Base-by-base conservation (phyloP, 2,888 invertebrate species). In the Watsonalla binaria region DNA sequence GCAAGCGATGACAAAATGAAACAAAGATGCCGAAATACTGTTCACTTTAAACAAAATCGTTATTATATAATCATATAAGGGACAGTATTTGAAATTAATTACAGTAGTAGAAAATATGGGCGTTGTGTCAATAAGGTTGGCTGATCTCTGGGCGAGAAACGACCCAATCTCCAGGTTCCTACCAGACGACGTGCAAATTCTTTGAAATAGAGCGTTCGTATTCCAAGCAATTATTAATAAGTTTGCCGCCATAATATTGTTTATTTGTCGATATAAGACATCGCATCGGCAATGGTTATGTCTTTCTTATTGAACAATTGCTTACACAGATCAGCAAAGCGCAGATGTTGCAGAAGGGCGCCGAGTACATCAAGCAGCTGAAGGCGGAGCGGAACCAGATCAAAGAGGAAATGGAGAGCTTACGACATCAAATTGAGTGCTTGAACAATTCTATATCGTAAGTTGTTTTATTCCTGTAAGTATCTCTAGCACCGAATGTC, bases 311-410 rank as follows among this genome's bases (percentile, higher is more conserved):
- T 76, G 72, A 24, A 45, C 7, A 51, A 35, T 24, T 48, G 6
- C 45, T 33, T 56, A 70, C 84, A 47, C 76, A 95, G 94, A 92
- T 97, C 66, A 97, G 97, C 88, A 99, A 99, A 90, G 98, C 98
- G 46, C 97, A 98, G 14, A 97, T 98, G 97, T 90, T 99, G 53
- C 98, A 98, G 80, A 98, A 98, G 82, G 98, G 98, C 56, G 98
- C 98, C 6, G 98, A 99, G 70, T 98, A 98, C 78, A 98, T 98
- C 61, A 94, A 95, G 72, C 96, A 97, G 78, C 86, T 99, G 68
- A 95, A 96, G 70, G 91, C 93, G 34, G 98, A 99, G 80, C 92
- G 98, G 58, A 94, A 94, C 73, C 94, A 96, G 74, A 93, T 98
- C 59, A 96, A 96, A 76, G 96, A 97, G 59, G 98, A 98, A 84